Evolutionary conservation across 2,888 invertebrate species (phyloP), one percentile per base, ranked within the genome.

Genomic region (Hylaea fasciaria): DNA sequence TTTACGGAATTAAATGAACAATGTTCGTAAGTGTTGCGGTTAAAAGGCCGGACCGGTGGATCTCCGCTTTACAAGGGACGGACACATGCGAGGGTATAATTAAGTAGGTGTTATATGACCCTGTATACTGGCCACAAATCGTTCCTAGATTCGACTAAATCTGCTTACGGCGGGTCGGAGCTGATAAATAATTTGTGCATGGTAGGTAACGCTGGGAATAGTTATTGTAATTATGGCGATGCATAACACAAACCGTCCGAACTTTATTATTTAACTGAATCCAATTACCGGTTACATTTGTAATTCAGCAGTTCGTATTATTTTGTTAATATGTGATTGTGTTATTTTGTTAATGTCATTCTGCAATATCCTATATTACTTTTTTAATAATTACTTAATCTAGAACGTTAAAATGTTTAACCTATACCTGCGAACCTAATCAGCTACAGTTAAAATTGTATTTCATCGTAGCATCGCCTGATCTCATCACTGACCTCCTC

Each of bases 51-150:
- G 51, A 56, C 28, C 50, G 45, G 47, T 40, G 59, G 61, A 47
- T 60, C 47, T 56, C 59, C 50, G 62, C 59, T 64, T 62, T 59
- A 66, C 64, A 62, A 66, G 65, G 63, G 69, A 54, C 65, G 53
- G 66, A 64, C 66, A 64, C 56, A 62, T 58, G 53, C 32, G 43
- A 40, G 63, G 62, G 65, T 62, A 57, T 70, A 68, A 68, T 70
- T 65, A 70, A 65, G 63, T 60, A 66, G 65, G 70, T 70, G 66
- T 66, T 64, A 62, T 54, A 60, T 71, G 62, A 48, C 59, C 63
- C 57, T 46, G 53, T 61, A n/a, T n/a, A 60, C 47, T 60, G 44
- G 50, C 70, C 69, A 62, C 70, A 70, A 70, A 70, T 68, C 68
- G 64, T 62, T 62, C 57, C 53, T 54, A 64, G 65, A 62, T 67